phyloP scores from a whole-genome alignment of 2,888 invertebrate genomes.

The Apodemia mormo region DNA sequence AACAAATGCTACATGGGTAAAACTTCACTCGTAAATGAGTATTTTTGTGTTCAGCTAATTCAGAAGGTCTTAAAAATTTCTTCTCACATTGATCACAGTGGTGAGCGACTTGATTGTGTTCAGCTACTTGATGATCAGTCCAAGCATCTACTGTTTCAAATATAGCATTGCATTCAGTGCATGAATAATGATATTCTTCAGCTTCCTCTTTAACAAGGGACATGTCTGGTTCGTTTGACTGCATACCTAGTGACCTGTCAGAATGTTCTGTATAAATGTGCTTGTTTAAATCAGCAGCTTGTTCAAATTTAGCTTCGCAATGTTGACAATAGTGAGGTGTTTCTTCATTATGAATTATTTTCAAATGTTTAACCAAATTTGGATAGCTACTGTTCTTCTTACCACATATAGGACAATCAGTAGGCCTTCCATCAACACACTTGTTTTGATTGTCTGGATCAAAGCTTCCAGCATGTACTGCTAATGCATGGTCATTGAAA shows the following conservation, averaged over 20 bases:
- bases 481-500: constrained; percentile 74
- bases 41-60: constrained; percentile 84
- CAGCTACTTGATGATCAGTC: constrained; percentile 81
- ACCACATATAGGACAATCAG: constrained; percentile 79
- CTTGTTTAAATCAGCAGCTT: constrained; percentile 79
- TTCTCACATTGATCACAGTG: constrained; percentile 84
- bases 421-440: constrained; percentile 72
- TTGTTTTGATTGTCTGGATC: constrained; percentile 69
- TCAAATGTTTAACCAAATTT: constrained; percentile 82
- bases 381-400: constrained; percentile 80
- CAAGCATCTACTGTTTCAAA: constrained; percentile 80
- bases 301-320: constrained; percentile 80
- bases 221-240: constrained; percentile 61
- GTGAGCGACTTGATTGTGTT: constrained; percentile 77
- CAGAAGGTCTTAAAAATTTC: constrained; percentile 81
- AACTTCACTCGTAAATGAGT: constrained; percentile 85
- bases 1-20: constrained; percentile 82
- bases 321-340: constrained; percentile 81
- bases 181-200: constrained; percentile 80
- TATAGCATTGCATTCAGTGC: constrained; percentile 83
- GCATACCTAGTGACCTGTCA: constrained; percentile 58
- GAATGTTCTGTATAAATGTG: constrained; percentile 83
- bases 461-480: constrained; percentile 68
- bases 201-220: constrained; percentile 74
- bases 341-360: constrained; percentile 71